Evolutionary conservation across 2,797 vertebrate species (phyloP).

Genomic region (Enteromius anoplus): DNA sequence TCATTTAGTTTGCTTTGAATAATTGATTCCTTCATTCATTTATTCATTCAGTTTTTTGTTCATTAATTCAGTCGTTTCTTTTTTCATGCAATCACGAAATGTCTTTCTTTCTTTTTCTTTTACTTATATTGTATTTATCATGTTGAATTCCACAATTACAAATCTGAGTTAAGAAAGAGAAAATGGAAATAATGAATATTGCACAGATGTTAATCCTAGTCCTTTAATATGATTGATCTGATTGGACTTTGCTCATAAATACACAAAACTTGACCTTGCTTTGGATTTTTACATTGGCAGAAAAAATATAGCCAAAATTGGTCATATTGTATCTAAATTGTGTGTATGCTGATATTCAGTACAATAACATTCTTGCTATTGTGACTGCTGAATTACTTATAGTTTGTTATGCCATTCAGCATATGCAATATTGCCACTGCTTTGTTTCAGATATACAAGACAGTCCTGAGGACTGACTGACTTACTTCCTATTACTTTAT

Average conservation of each 20-base stretch:
- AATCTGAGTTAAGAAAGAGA: too few relatives aligned
- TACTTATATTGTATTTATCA: not conserved
- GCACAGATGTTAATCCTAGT: not conserved
- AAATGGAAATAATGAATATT: not conserved
- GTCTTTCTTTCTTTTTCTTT: not conserved
- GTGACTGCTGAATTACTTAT: slow-evolving; percentile 5
- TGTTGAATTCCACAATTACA: not conserved
- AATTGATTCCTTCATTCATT: not conserved
- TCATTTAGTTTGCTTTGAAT: not conserved
- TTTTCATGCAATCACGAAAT: not conserved
- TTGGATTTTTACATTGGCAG: not conserved
- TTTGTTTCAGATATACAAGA: slow-evolving; percentile 19
- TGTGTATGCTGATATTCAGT: not conserved
- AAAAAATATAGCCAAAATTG: not conserved
- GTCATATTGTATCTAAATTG: not conserved
- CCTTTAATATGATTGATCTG: not conserved
- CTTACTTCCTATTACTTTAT: slow-evolving; percentile 86
- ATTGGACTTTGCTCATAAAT: not conserved
- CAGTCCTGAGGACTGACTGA: slow-evolving; percentile 55
- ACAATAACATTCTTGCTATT: not conserved
- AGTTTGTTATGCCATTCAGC: not conserved
- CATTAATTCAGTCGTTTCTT: not conserved
- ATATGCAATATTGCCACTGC: not conserved
- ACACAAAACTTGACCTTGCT: not conserved
- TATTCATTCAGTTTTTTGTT: not conserved